phyloP scores from a whole-genome alignment of 2,113 vertebrate genomes.

The Calyptommatus sinebrachiatus region DNA sequence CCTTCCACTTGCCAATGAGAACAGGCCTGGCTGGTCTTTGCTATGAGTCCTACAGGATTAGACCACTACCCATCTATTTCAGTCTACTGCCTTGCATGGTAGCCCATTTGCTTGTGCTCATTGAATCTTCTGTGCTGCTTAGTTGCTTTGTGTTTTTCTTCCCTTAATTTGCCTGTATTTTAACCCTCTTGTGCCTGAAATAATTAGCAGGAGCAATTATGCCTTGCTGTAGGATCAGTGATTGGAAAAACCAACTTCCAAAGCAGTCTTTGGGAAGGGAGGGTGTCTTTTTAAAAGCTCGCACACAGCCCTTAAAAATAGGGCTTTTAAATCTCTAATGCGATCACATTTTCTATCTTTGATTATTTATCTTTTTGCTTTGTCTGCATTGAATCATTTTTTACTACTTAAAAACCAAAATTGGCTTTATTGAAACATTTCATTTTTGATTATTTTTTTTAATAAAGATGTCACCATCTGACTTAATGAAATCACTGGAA shows the following conservation, averaged over 20 bases:
- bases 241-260: slow-evolving; percentile 6
- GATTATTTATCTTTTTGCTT: slow-evolving; percentile 51
- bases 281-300: slow-evolving; percentile 34
- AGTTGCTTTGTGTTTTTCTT: slow-evolving; percentile 18
- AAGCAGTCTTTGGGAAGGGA: slow-evolving; percentile 24
- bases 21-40: background rate
- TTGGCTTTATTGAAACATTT: slow-evolving; percentile 65
- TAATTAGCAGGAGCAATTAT: background rate
- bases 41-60: no score
- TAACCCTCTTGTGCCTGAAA: slow-evolving; percentile 2
- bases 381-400: slow-evolving; percentile 54
- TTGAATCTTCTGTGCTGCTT: background rate
- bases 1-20: no score
- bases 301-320: slow-evolving; percentile 43
- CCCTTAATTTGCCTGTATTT: background rate
- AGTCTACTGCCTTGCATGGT: no score
- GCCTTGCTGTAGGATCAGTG: slow-evolving; percentile 19
- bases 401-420: slow-evolving; percentile 60
- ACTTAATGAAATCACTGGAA: slow-evolving; percentile 61
- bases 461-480: slow-evolving; percentile 67
- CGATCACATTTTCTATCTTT: slow-evolving; percentile 54
- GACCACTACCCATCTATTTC: no score
- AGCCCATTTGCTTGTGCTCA: background rate
- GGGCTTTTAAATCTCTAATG: slow-evolving; percentile 41
- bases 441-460: slow-evolving; percentile 63